phyloP scores from a whole-genome alignment of 2,113 vertebrate genomes.

The Trinectes maculatus region DNA sequence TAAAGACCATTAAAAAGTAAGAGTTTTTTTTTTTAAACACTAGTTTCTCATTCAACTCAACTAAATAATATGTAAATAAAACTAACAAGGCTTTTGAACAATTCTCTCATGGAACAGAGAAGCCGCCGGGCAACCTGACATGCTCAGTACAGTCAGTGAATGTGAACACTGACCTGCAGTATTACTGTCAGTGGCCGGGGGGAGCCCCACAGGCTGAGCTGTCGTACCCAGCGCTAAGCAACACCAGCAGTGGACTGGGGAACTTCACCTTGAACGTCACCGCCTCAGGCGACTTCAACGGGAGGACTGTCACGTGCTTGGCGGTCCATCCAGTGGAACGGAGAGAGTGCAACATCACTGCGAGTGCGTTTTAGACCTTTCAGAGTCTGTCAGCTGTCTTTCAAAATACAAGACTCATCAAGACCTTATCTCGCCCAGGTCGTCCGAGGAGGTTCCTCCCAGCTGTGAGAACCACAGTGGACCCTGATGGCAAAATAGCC shows the following conservation, averaged over 20 bases:
- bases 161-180: slow-evolving; percentile 48
- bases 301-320: slow-evolving; percentile 54
- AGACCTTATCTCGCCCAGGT: slow-evolving; percentile 41
- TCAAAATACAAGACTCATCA: too few relatives aligned
- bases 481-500: slow-evolving; percentile 56
- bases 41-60: too few relatives aligned
- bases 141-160: slow-evolving; percentile 66
- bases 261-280: slow-evolving; percentile 48
- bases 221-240: slow-evolving; percentile 62
- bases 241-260: slow-evolving; percentile 27
- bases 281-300: slow-evolving; percentile 33
- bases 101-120: slow-evolving; percentile 53
- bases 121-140: slow-evolving; percentile 14
- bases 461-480: slow-evolving; percentile 37
- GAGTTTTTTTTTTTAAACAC: too few relatives aligned
- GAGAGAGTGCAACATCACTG: slow-evolving; percentile 56
- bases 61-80: too few relatives aligned
- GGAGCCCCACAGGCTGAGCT: slow-evolving; percentile 64
- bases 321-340: slow-evolving; percentile 53
- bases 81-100: too few relatives aligned
- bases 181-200: slow-evolving; percentile 67
- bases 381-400: background rate
- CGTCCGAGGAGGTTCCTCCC: slow-evolving; percentile 61
- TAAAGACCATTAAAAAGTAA: too few relatives aligned
- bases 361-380: slow-evolving; percentile 55